Conservation (phyloP, 2,888 invertebrate genomes). For the Stomorhina lunata region DNA sequence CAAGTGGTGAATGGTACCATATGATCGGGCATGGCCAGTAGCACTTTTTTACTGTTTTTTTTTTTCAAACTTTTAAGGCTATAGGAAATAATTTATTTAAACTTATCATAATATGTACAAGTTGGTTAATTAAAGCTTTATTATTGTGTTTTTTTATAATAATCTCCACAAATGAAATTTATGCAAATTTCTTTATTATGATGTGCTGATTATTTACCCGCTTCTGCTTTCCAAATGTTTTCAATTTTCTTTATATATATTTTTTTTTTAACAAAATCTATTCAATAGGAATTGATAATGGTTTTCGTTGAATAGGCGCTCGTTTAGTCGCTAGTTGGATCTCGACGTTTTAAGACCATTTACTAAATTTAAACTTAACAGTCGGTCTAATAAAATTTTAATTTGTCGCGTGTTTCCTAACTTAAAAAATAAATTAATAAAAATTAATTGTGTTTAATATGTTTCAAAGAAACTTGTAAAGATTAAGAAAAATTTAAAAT, state of each 20-base stretch:
- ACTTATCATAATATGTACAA: background rate
- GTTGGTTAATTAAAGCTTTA: background rate
- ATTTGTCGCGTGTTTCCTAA: constrained; percentile 25
- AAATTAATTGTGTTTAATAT: background rate
- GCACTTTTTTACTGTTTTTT: too few relatives aligned
- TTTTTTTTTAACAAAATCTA: background rate
- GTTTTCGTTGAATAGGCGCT: constrained; percentile 17
- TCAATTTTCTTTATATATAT: constrained; percentile 32
- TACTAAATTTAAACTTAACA: background rate
- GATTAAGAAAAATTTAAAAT: too few relatives aligned
- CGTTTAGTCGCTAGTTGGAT: constrained; percentile 57
- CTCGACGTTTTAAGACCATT: constrained; percentile 48
- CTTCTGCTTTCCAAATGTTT: constrained; percentile 22
- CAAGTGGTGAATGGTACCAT: too few relatives aligned
- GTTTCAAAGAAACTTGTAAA: background rate
- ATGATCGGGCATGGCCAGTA: too few relatives aligned
- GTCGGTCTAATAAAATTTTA: background rate
- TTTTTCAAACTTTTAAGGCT: too few relatives aligned
- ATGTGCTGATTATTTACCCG: constrained; percentile 32
- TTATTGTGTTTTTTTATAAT: background rate
- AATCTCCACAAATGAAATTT: background rate
- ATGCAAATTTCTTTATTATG: background rate
- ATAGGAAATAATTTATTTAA: too few relatives aligned
- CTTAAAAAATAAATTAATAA: background rate
- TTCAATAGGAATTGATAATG: constrained; percentile 55